A percentile compares a stretch with the other conserved stretches of the same genome.
Evolutionary conservation across 2,797 vertebrate genomes (phyloP).

Genomic region (Pelodytes ibericus): DNA sequence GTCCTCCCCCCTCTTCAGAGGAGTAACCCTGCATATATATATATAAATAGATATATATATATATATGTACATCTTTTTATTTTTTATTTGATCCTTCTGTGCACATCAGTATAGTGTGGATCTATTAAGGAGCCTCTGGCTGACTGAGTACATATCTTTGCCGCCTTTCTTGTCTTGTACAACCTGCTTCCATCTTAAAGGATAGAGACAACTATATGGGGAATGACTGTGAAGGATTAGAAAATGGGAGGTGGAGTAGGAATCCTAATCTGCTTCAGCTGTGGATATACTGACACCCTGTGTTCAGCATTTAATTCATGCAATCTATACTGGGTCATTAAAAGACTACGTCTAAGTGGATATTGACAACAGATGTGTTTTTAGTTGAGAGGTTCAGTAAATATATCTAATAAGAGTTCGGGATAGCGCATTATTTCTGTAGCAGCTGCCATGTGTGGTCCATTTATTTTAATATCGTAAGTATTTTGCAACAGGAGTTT

Average conservation of each 20-base stretch:
- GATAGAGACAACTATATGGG: constrained; percentile 19
- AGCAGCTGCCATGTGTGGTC: not conserved
- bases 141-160: constrained; percentile 51
- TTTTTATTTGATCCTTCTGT: constrained; percentile 52
- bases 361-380: not conserved
- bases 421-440: no score
- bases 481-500: not conserved
- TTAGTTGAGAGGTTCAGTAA: not conserved
- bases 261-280: constrained; percentile 1
- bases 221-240: constrained; percentile 25
- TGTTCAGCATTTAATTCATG: constrained; percentile 16
- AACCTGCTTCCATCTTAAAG: constrained; percentile 40
- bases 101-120: constrained; percentile 51
- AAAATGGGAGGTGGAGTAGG: constrained; percentile 16
- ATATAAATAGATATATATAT: constrained; percentile 65
- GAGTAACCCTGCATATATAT: constrained; percentile 73
- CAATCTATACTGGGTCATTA: not conserved
- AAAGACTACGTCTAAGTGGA: not conserved
- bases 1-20: constrained; percentile 70
- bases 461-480: not conserved
- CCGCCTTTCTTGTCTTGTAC: constrained; percentile 28
- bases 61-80: constrained; percentile 53
- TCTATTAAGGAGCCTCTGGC: constrained; percentile 50
- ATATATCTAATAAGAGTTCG: not conserved
- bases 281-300: constrained; percentile 8